These are phyloP conservation scores for Fregetta grallaria DNA, from an alignment of 2,113 vertebrate species.

Conservation along the genomic window DNA sequence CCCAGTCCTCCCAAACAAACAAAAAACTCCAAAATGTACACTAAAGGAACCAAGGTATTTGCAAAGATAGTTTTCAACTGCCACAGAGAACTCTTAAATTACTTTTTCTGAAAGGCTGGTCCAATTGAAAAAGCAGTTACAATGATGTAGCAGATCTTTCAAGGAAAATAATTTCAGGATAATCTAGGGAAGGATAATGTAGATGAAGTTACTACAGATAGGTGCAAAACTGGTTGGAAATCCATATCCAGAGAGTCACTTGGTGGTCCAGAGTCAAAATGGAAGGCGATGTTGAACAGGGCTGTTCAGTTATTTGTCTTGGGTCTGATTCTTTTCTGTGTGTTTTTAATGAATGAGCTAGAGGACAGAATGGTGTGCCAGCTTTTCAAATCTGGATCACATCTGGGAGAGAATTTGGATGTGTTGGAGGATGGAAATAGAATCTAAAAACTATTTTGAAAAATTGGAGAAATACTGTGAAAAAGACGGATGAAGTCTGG, in stretches of 20 bases:
- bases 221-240: not conserved
- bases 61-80: not conserved
- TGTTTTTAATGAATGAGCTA: not conserved
- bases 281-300: not conserved
- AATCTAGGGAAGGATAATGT: not conserved
- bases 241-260: not conserved
- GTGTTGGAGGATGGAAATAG: not conserved
- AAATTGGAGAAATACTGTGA: not conserved
- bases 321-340: not conserved
- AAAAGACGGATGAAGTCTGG: not conserved
- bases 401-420: not conserved
- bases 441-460: not conserved
- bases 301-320: not conserved
- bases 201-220: not conserved
- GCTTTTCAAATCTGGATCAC: not conserved
- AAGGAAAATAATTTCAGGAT: not conserved
- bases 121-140: not conserved
- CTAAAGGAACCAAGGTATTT: not conserved
- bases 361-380: not conserved
- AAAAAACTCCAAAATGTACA: not conserved
- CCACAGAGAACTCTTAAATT: not conserved
- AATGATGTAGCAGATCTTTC: not conserved
- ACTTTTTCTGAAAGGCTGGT: not conserved
- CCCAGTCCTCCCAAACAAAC: not conserved
- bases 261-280: not conserved